Evolutionary conservation across 2,888 invertebrate genomes (phyloP), one percentile per base, ranked within the genome.

Genomic region (Machimus rusticus): DNA sequence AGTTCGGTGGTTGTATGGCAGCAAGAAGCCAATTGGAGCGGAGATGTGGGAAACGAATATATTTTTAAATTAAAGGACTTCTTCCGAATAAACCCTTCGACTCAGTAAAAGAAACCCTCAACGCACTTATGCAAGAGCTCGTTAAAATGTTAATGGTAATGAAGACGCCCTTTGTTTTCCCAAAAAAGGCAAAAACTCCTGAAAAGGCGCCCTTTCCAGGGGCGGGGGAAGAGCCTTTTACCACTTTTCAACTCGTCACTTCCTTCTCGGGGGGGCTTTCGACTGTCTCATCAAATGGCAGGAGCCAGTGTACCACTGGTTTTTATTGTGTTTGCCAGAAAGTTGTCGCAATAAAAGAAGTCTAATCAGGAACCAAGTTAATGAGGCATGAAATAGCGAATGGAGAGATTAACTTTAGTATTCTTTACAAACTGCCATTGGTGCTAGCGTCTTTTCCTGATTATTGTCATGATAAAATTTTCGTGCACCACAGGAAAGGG

Each of bases 311-410:
- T 51, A 66, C 66, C 23, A 66, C 66, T 66, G 19, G 66, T 55
- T 82, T 82, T 82, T 82, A 82, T 82, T 82, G 34, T 57, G 66
- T 82, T 82, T 57, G 57, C 37, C 82, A 82, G 82, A 82, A 82
- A 82, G 82, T 82, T 66, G 82, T 82, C 82, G 82, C 82, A 85
- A 85, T 74, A 85, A 74, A 85, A 85, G 85, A 74, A 85, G 34
- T 85, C 85, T 74, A 85, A 74, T 74, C 74, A 85, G 85, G 85
- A 85, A 85, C 43, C 74, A 51, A 85, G 43, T 85, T 85, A 85
- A 74, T 85, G 85, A 74, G 74, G 85, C 85, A 85, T 85, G 74
- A 85, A 85, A 85, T 46, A 85, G 74, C 51, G 46, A 85, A 74
- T 74, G 51, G 46, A 43, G 74, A 74, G 74, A 74, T 85, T 46